phyloP scores from a whole-genome alignment of 2,888 invertebrate species.

The Synergus japonicus region DNA sequence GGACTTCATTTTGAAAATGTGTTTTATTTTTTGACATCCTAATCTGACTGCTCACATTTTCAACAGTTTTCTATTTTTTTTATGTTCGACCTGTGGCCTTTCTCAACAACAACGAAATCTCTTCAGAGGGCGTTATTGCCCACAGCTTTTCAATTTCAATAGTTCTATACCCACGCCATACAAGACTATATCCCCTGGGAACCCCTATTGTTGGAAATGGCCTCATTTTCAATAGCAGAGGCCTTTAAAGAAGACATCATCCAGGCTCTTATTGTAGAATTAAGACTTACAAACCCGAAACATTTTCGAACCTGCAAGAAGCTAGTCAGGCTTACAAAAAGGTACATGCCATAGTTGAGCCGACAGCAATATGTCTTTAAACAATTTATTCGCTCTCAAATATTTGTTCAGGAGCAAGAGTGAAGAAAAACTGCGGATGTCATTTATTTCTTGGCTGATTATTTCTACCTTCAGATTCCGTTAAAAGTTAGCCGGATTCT shows the following conservation, averaged over 20 bases:
- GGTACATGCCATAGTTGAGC: not conserved
- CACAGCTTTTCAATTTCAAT: not conserved
- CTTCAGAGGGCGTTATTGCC: slow-evolving; percentile 1
- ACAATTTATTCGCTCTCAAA: slow-evolving; percentile 18
- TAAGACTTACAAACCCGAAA: slow-evolving; percentile 32
- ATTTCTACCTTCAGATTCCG: not conserved
- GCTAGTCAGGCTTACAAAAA: slow-evolving; percentile 9
- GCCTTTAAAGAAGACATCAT: slow-evolving; percentile 23
- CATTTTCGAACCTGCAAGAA: slow-evolving; percentile 27
- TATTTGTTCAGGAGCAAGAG: not conserved
- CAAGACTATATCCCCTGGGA: slow-evolving; percentile 21
- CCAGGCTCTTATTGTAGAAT: slow-evolving; percentile 15
- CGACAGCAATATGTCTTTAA: slow-evolving; percentile 5
- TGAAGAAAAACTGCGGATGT: not conserved
- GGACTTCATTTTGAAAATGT: too few relatives aligned
- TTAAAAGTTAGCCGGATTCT: too few relatives aligned
- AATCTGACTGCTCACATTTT: not conserved
- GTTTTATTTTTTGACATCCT: too few relatives aligned
- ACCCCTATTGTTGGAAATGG: slow-evolving; percentile 24
- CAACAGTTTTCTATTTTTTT: slow-evolving; percentile 7
- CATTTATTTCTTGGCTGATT: not conserved
- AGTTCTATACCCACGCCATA: not conserved
- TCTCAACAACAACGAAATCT: not conserved
- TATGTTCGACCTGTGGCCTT: not conserved
- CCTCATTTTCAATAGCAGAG: slow-evolving; percentile 25